Evolutionary conservation across 2,113 vertebrate species (phyloP), one percentile per base, ranked within the genome.

Genomic region (Saguinus imperator): DNA sequence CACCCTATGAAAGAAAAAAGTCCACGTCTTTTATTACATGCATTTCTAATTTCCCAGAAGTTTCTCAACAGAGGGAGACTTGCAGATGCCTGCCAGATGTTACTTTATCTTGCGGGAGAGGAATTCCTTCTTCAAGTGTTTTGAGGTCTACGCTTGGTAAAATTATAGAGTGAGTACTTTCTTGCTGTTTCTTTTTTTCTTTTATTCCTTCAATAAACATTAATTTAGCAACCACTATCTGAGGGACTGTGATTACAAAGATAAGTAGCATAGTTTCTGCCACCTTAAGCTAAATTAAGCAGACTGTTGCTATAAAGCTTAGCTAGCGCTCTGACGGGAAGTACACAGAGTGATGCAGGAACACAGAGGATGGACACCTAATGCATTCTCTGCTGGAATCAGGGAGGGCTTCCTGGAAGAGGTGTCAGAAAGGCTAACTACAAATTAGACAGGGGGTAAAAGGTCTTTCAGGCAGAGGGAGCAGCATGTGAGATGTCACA

Each of bases 31-130:
- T 92, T 72, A 88, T 96, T 81, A 86, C 14, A 61, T 17, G 66
- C 84, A 73, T 94, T 95, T 93, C 68, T 96, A 68, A 96, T 94
- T 97, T 89, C 95, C 89, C 90, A 75, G 92, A 89, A 97, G 83
- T 40, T 40, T 87, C 75, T 72, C 81, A 17, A 52, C 23, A 50
- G 86, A 89, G 64, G 35, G 45, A 13, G 32, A 23, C 29, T 27
- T 92, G 23, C 87, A 89, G 80, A 92, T 91, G 94, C 80, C 52
- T 48, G 32, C 89, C 96, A 97, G 95, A 93, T 97, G 96, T 77
- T 89, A 32, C 55, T 87, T 92, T 90, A 27, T 87, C 88, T 92
- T 90, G n/a, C 0, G 32, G 35, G 58, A 95, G 12, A 70, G 32
- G 52, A 43, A 72, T 8, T n/a, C 45, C 52, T 90, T 79, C 89